Evolutionary conservation across 2,888 invertebrate species (phyloP).

Genomic region (Nipponacmea schrenckii): DNA sequence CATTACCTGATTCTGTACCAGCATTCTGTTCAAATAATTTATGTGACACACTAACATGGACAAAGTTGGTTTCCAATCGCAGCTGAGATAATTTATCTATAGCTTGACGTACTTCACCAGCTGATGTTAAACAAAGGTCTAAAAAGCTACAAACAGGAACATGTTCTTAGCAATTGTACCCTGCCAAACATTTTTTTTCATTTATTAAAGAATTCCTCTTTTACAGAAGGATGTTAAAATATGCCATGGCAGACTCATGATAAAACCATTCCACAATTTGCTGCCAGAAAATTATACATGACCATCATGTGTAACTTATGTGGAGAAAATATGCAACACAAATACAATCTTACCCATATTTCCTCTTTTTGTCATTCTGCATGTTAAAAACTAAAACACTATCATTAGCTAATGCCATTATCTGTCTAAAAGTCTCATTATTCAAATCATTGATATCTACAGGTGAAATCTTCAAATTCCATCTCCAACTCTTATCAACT

Average conservation of each 20-base stretch:
- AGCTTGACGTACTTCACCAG: neutral
- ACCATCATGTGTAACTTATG: no score
- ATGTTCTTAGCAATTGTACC: neutral
- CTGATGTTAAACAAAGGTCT: neutral
- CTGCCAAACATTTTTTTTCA: no score
- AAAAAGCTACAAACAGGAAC: neutral
- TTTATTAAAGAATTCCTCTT: no score
- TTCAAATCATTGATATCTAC: slow-evolving; percentile 16
- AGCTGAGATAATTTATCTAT: slow-evolving; percentile 3
- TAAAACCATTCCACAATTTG: no score
- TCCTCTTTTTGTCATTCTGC: slow-evolving; percentile 6
- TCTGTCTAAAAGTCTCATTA: slow-evolving; percentile 21
- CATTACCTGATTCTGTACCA: slow-evolving; percentile 2
- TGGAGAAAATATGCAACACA: no score
- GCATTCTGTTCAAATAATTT: neutral
- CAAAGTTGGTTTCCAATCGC: neutral
- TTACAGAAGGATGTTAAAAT: no score
- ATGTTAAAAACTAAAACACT: neutral
- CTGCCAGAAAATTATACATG: no score
- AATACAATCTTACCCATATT: neutral
- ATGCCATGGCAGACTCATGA: no score
- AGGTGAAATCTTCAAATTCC: slow-evolving; percentile 24
- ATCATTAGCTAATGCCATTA: slow-evolving; percentile 5
- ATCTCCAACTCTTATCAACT: slow-evolving; percentile 19
- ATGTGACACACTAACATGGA: neutral